phyloP scores from a whole-genome alignment of 1,140 invertebrate species.

The honey bee (Apis mellifera) region Amel_HAv3.1 CM009941.2:14209501-14210000 shows the following conservation, averaged over 20 bases:
- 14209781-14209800: slow-evolving; percentile 4
- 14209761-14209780: neutral
- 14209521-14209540: no score
- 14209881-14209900: slow-evolving; percentile 23
- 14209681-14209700: no score
- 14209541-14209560: no score
- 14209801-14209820: slow-evolving; percentile 12
- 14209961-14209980: slow-evolving; percentile 31
- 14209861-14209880: slow-evolving; percentile 33
- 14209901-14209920: slow-evolving; percentile 19
- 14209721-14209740: no score
- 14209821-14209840: neutral
- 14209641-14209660: no score
- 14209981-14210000: slow-evolving; percentile 13
- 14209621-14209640: no score
- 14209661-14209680: no score
- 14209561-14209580: no score
- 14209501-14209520: no score
- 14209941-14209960: slow-evolving; percentile 14
- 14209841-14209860: slow-evolving; percentile 33
- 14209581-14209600: no score
- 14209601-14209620: no score
- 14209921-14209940: slow-evolving; percentile 37
- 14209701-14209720: no score
- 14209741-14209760: neutral